Conservation (phyloP, 2,797 vertebrate genomes). For the Spondyliosoma cantharus region DNA sequence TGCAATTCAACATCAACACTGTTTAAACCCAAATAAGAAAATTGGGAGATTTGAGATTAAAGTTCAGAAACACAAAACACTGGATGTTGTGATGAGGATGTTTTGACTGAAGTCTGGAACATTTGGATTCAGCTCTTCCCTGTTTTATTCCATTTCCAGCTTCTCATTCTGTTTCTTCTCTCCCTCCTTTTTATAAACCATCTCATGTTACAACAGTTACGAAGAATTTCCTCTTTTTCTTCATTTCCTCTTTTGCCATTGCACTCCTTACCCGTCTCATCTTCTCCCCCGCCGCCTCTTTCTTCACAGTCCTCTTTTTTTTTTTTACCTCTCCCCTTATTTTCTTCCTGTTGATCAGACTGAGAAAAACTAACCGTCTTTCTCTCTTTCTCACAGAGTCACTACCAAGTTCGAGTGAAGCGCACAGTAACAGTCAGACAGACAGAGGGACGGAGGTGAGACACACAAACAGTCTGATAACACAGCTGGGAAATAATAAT, state of each 20-base stretch:
- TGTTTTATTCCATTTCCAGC: background rate
- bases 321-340: background rate
- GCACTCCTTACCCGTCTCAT: background rate
- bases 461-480: background rate
- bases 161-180: background rate
- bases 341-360: constrained; percentile 21
- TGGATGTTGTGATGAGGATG: too few species aligned
- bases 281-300: background rate
- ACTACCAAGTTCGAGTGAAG: background rate
- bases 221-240: background rate
- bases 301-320: background rate
- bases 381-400: constrained; percentile 41
- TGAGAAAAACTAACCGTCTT: background rate
- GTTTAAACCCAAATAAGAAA: background rate
- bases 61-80: too few species aligned
- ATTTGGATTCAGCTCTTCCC: background rate
- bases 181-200: background rate
- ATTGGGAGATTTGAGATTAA: too few species aligned
- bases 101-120: background rate
- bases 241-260: background rate
- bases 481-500: background rate
- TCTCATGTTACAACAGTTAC: background rate
- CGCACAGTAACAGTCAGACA: constrained; percentile 23
- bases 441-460: constrained; percentile 63
- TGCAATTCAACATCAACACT: too few species aligned